These are phyloP conservation scores for Capreolus pygargus DNA, from an alignment of 2,113 vertebrate species.

Conservation along the genomic window DNA sequence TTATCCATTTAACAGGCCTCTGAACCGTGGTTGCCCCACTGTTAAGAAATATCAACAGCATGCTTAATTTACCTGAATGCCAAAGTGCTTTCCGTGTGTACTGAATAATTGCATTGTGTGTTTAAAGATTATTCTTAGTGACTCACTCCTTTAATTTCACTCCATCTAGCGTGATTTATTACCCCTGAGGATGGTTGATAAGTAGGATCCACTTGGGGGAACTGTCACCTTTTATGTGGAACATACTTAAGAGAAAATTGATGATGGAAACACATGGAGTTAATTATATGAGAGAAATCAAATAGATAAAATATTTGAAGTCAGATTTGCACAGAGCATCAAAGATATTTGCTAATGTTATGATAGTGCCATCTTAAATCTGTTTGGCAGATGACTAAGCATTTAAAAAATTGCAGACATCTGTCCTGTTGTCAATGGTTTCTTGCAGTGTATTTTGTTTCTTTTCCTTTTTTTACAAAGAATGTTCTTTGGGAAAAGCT, in stretches of 20 bases:
- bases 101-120: not conserved
- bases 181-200: not conserved
- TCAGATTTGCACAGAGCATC: not conserved
- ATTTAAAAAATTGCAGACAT: not conserved
- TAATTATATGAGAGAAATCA: constrained; percentile 7
- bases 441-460: not conserved
- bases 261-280: not conserved
- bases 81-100: not conserved
- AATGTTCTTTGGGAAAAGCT: constrained; percentile 2
- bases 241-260: not conserved
- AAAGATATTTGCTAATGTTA: not conserved
- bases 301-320: not conserved
- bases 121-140: not conserved
- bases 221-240: not conserved
- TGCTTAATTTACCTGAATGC: not conserved
- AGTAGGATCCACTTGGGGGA: not conserved
- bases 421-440: not conserved
- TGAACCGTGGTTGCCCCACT: not conserved
- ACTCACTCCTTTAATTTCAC: not conserved
- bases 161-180: not conserved
- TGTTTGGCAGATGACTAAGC: not conserved
- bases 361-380: not conserved
- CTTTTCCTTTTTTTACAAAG: not conserved
- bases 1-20: not conserved
- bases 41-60: not conserved